These are phyloP conservation scores for Sminthurides aquaticus DNA, from an alignment of 2,888 invertebrate species.

Conservation along the genomic window DNA sequence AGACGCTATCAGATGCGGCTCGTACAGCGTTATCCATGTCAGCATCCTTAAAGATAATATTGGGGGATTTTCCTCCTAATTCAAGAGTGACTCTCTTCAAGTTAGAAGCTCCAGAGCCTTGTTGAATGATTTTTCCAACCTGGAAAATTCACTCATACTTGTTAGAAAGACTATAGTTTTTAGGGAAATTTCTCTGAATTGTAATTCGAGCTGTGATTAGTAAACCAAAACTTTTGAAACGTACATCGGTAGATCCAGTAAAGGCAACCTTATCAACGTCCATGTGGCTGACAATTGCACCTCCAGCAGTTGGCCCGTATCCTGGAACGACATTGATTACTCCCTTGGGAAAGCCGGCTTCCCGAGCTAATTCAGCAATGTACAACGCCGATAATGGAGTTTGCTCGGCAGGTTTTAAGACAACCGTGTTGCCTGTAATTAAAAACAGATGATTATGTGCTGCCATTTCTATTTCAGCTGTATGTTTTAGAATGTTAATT, in stretches of 20 bases:
- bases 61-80: slow-evolving; percentile 81
- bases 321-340: slow-evolving; percentile 71
- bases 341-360: slow-evolving; percentile 72
- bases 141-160: slow-evolving; percentile 1
- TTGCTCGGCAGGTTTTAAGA: slow-evolving; percentile 79
- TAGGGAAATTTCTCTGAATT: no score
- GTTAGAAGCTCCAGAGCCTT: slow-evolving; percentile 67
- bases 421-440: slow-evolving; percentile 58
- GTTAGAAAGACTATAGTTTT: no score
- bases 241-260: slow-evolving; percentile 64
- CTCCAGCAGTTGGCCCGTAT: slow-evolving; percentile 54
- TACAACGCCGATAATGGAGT: slow-evolving; percentile 74
- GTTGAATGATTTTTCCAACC: slow-evolving; percentile 48
- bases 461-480: not conserved
- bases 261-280: slow-evolving; percentile 69
- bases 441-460: no score
- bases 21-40: slow-evolving; percentile 52
- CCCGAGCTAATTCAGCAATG: slow-evolving; percentile 63
- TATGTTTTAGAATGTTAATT: not conserved
- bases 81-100: slow-evolving; percentile 76
- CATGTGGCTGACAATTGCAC: slow-evolving; percentile 60
- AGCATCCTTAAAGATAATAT: slow-evolving; percentile 76
- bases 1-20: slow-evolving; percentile 60
- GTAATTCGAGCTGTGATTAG: not conserved
- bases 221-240: slow-evolving; percentile 31